Evolutionary conservation across 1,140 invertebrate genomes (phyloP).

Genomic region (Campodea augens): DNA sequence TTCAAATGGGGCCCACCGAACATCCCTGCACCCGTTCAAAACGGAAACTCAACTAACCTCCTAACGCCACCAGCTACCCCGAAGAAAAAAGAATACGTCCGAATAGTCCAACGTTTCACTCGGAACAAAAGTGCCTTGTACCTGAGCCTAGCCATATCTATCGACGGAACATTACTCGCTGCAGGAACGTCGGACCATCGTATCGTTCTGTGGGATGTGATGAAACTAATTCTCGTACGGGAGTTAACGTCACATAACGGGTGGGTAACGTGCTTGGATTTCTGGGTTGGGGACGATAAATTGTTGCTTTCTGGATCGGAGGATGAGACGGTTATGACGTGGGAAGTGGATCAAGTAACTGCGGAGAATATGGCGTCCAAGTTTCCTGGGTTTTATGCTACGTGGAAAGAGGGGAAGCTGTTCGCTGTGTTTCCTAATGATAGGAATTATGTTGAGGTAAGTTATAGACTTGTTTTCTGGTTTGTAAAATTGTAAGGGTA

Average conservation of each 20-base stretch:
- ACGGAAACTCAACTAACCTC: too few relatives aligned
- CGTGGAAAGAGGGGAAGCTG: too few relatives aligned
- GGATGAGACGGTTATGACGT: slow-evolving; percentile 14
- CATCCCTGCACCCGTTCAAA: too few relatives aligned
- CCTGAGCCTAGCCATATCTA: not conserved
- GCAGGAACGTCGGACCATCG: slow-evolving; percentile 14
- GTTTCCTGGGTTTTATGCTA: too few relatives aligned
- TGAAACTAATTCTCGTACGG: slow-evolving; percentile 4
- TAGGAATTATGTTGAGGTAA: too few relatives aligned
- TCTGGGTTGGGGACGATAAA: slow-evolving; percentile 11
- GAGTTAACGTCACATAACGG: slow-evolving; percentile 14
- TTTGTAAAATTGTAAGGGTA: too few relatives aligned
- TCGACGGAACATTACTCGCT: slow-evolving; percentile 9
- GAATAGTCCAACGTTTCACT: not conserved
- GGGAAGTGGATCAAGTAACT: slow-evolving; percentile 12
- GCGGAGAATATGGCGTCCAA: too few relatives aligned
- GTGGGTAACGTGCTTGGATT: slow-evolving; percentile 12
- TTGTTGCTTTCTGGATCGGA: slow-evolving; percentile 12
- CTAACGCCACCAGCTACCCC: too few relatives aligned
- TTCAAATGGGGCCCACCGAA: too few relatives aligned
- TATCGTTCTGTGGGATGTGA: slow-evolving; percentile 10
- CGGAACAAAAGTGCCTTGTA: not conserved
- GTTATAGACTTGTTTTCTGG: too few relatives aligned
- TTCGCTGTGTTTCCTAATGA: too few relatives aligned
- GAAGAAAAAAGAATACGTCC: too few relatives aligned